Conservation (phyloP, 2,888 invertebrate species). For the Elmis aenea region DNA sequence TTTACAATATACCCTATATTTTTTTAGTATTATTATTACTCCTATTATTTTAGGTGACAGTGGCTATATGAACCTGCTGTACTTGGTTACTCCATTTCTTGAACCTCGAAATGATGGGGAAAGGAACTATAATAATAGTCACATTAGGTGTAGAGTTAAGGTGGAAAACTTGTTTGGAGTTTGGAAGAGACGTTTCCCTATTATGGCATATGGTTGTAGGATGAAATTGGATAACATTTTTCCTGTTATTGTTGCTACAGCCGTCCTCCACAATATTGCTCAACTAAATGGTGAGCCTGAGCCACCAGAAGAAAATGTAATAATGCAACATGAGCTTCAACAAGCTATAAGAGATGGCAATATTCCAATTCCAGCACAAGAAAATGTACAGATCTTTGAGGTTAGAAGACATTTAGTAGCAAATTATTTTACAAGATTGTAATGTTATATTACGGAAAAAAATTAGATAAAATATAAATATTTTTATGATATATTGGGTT, state of each 20-base stretch:
- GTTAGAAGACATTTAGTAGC: neutral
- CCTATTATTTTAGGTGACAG: slow-evolving; percentile 1
- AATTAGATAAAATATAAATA: too few relatives aligned
- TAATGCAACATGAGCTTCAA: too few relatives aligned
- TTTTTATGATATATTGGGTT: too few relatives aligned
- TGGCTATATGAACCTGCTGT: slow-evolving; percentile 1
- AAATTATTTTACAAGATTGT: neutral
- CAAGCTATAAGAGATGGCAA: too few relatives aligned
- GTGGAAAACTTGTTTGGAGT: slow-evolving; percentile 1
- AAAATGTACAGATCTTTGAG: too few relatives aligned
- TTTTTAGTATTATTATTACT: too few relatives aligned
- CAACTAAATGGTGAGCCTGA: too few relatives aligned
- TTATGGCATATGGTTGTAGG: slow-evolving; percentile 1
- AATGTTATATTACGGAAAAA: neutral
- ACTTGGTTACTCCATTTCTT: neutral
- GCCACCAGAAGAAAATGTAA: too few relatives aligned
- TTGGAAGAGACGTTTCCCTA: slow-evolving; percentile 1
- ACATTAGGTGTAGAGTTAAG: neutral
- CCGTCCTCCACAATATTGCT: too few relatives aligned
- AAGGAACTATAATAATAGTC: slow-evolving; percentile 1
- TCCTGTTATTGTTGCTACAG: neutral
- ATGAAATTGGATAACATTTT: slow-evolving; percentile 1
- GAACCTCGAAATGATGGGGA: slow-evolving; percentile 1
- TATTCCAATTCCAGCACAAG: too few relatives aligned
- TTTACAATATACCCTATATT: too few relatives aligned